Evolutionary conservation across 1,140 invertebrate genomes (phyloP).

Genomic region (Drosophila bocki): DNA sequence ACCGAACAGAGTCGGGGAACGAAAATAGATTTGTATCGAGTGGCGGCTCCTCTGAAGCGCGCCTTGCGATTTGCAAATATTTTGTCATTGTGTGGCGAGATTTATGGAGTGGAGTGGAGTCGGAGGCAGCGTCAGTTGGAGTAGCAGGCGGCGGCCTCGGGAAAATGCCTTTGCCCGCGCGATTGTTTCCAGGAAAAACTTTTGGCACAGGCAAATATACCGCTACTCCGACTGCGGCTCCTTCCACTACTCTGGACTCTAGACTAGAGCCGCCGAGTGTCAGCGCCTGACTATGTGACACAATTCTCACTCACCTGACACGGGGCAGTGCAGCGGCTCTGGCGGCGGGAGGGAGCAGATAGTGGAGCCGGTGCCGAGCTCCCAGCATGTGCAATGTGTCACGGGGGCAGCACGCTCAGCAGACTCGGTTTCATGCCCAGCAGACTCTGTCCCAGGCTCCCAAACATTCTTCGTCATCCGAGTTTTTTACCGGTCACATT

Average conservation of each 20-base stretch:
- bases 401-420: constrained; percentile 75
- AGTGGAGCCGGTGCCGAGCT: constrained; percentile 22
- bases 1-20: constrained; percentile 43
- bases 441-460: constrained; percentile 33
- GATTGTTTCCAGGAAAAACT: constrained; percentile 81
- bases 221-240: constrained; percentile 53
- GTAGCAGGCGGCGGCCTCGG: constrained; percentile 39
- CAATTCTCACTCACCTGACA: constrained; percentile 83
- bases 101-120: constrained; percentile 82
- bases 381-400: constrained; percentile 78
- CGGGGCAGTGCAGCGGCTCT: constrained; percentile 39
- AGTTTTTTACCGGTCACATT: constrained; percentile 38
- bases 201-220: constrained; percentile 77
- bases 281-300: constrained; percentile 82
- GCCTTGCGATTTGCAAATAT: constrained; percentile 85
- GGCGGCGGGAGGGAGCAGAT: constrained; percentile 18
- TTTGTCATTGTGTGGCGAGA: constrained; percentile 85
- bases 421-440: constrained; percentile 39
- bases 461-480: constrained; percentile 15
- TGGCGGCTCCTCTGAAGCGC: constrained; percentile 82
- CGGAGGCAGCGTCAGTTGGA: constrained; percentile 37
- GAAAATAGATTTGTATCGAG: constrained; percentile 85
- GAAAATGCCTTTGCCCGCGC: constrained; percentile 62
- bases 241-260: constrained; percentile 36
- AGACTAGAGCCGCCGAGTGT: constrained; percentile 57